Base-by-base conservation (phyloP, 2,797 vertebrate genomes). In the Aselliscus stoliczkanus region DNA sequence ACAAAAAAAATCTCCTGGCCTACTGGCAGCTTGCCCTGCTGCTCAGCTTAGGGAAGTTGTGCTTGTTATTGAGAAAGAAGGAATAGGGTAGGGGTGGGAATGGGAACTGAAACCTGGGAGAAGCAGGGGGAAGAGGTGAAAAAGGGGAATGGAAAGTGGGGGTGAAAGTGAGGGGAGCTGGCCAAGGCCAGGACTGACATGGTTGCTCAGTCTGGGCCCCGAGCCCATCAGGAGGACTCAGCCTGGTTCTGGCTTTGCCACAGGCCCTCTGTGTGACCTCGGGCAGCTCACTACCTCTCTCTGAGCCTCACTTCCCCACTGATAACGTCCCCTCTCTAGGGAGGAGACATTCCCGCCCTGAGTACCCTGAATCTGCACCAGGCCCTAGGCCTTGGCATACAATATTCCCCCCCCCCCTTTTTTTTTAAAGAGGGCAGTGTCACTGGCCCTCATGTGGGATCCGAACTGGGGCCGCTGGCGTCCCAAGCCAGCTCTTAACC, bases 101-200 rank as follows among this genome's bases (percentile, higher is more conserved):
- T 25, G 65, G 82, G 95, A 94, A 96, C 73, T 3, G 84, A 96
- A 88, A 64, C 31, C 20, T 10, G 60, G 91, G 58, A 75, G 73
- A 29, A 39, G 72, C 54, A 18, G 65, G 58, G 29, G 90, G 82
- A 42, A 80, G 60, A 29, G 56, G 50, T 12, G 31, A 11, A 12
- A 86, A 79, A 77, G 27, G 64, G 80, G 93, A 83, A 76, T 31
- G 42, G 50, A 52, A 77, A 50, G 79, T 0, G 18, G 58, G 7
- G 13, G 13, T 31, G 39, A 60, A 5, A 4, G 60, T 0, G n/a
- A 34, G 18, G 34, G 0, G 4, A 39, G 83, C 23, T 2, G 56
- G 64, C 56, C 1, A 0, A 2, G n/a, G 58, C 17, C 11, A 17
- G 75, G 50, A 8, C 6, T 0, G 29, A 2, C 44, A 34, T 4